A percentile compares a stretch with the other conserved stretches of the same genome.
Conservation (phyloP, 1,140 invertebrate genomes). For the Oryctes rhinoceros region DNA sequence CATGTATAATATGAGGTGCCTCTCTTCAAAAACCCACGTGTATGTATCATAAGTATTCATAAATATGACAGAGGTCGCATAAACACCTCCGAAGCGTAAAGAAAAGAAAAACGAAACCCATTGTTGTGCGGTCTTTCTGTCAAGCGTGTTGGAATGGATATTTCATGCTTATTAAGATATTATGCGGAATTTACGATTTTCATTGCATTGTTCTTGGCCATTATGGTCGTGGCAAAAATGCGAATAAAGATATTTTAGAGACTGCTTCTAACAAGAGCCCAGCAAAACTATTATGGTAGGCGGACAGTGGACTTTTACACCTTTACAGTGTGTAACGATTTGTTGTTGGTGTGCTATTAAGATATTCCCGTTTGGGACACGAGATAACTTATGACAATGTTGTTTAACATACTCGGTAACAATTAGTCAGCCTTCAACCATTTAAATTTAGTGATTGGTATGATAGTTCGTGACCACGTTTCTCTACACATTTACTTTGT, state of each 20-base stretch:
- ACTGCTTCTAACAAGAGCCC: neutral
- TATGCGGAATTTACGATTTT: conserved; percentile 32
- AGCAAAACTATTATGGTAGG: neutral
- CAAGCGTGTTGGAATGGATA: neutral
- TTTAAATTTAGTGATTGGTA: too few species aligned
- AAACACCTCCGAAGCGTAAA: neutral
- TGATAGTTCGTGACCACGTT: too few species aligned
- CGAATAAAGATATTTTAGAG: conserved; percentile 16
- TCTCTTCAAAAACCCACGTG: neutral
- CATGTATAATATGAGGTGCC: neutral
- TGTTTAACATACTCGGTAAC: too few species aligned
- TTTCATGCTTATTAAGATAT: conserved; percentile 34
- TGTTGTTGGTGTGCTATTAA: neutral
- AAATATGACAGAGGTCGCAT: neutral
- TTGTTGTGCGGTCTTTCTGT: conserved; percentile 8
- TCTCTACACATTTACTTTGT: too few species aligned
- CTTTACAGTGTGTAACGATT: neutral
- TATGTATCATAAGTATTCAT: neutral
- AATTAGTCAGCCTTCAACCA: too few species aligned
- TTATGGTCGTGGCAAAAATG: neutral
- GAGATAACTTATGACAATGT: too few species aligned
- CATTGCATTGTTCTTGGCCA: conserved; percentile 15
- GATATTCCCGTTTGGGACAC: too few species aligned
- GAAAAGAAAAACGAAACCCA: neutral
- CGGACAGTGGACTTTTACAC: neutral